Conservation (phyloP, 2,888 invertebrate genomes). For the Pinctada fucata region DNA sequence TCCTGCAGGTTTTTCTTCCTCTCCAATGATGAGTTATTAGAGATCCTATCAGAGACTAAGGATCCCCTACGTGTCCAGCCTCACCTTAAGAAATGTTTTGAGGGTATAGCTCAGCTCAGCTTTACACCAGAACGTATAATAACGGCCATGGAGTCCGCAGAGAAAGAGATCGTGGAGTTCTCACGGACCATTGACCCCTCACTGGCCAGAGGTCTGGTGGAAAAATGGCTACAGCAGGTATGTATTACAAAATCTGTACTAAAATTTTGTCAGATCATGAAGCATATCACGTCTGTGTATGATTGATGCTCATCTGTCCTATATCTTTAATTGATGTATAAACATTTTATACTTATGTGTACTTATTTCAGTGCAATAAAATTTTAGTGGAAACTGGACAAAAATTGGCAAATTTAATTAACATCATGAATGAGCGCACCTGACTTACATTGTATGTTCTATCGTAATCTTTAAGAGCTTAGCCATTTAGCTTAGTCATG, state of each 20-base stretch:
- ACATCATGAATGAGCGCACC: no score
- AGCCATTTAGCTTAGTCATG: not conserved
- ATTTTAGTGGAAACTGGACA: no score
- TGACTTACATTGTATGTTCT: no score
- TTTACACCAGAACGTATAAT: slow-evolving; percentile 73
- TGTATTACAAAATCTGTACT: not conserved
- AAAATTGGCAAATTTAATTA: no score
- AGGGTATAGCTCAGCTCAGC: slow-evolving; percentile 74
- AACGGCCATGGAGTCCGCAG: slow-evolving; percentile 76
- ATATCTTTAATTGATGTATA: no score
- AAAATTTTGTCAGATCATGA: no score
- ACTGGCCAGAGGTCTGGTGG: slow-evolving; percentile 74
- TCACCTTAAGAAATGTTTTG: slow-evolving; percentile 77
- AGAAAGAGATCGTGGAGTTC: slow-evolving; percentile 74
- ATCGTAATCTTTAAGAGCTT: not conserved
- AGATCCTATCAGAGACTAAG: slow-evolving; percentile 76
- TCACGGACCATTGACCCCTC: slow-evolving; percentile 69
- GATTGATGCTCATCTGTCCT: no score
- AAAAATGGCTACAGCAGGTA: slow-evolving; percentile 75
- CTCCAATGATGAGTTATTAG: slow-evolving; percentile 76
- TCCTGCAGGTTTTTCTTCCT: slow-evolving; percentile 75
- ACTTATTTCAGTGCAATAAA: no score
- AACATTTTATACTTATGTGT: no score
- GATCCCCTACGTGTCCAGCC: slow-evolving; percentile 77
- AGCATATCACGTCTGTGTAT: no score